A percentile compares a stretch with the other conserved stretches of the same genome.
These are phyloP conservation scores for Pipistrellus pygmaeus DNA, from an alignment of 2,797 vertebrate species.

Conservation along the genomic window DNA sequence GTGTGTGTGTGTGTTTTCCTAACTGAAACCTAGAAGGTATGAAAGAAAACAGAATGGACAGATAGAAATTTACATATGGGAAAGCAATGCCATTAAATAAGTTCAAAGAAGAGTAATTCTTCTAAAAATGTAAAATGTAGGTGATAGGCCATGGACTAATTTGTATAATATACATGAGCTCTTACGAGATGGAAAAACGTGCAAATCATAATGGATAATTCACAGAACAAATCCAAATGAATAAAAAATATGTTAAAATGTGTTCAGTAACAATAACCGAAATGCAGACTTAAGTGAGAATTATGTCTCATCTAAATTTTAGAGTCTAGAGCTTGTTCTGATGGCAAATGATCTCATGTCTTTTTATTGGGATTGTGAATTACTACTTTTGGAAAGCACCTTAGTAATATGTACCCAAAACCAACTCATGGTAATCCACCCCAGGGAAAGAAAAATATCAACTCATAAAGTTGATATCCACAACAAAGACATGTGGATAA, in stretches of 20 bases:
- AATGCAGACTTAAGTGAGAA: constrained; percentile 17
- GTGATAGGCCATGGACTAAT: background rate
- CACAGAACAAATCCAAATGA: background rate
- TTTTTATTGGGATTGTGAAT: background rate
- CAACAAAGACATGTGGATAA: background rate
- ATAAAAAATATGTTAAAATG: background rate
- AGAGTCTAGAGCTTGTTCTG: background rate
- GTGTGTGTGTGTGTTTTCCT: background rate
- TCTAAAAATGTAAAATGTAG: background rate
- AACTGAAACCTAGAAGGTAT: background rate
- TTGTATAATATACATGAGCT: background rate
- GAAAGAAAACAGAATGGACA: constrained; percentile 3
- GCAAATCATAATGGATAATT: background rate
- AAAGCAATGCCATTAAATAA: background rate
- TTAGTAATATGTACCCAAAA: background rate
- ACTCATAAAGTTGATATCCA: background rate
- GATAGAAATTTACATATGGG: background rate
- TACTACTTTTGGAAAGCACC: background rate
- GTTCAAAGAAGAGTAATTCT: background rate
- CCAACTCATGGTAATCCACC: background rate
- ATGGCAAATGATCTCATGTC: background rate
- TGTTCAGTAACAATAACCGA: background rate
- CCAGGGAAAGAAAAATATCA: background rate
- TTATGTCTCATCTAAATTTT: background rate
- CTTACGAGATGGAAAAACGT: background rate